These are phyloP conservation scores for Drosophila mulleri DNA, from an alignment of 2,888 invertebrate species.

Conservation along the genomic window DNA sequence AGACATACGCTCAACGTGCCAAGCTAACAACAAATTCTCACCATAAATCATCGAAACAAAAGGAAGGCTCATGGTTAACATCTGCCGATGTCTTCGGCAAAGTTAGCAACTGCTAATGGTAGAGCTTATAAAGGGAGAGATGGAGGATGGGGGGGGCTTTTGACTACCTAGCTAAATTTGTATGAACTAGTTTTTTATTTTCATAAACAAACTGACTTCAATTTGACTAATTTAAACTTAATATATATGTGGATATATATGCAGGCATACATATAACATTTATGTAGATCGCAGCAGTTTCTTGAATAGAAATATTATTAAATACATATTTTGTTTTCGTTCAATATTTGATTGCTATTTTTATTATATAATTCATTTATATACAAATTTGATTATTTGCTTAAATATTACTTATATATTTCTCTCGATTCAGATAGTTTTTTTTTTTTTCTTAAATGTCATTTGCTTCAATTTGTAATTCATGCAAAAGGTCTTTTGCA, in stretches of 20 bases:
- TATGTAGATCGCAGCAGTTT: neutral
- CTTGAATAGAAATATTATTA: neutral
- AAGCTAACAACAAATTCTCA: slow-evolving; percentile 28
- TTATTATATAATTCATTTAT: neutral
- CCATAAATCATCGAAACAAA: slow-evolving; percentile 30
- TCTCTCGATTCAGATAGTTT: neutral
- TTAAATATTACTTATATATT: neutral
- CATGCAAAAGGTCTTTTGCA: slow-evolving; percentile 16
- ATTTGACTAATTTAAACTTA: neutral
- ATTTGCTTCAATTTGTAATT: slow-evolving; percentile 40
- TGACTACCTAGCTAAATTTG: neutral
- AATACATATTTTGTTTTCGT: neutral
- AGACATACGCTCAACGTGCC: slow-evolving; percentile 5
- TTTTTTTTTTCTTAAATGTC: slow-evolving; percentile 56
- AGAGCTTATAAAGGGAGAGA: neutral
- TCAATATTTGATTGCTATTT: no score
- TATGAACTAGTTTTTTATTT: neutral
- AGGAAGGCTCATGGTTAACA: slow-evolving; percentile 11
- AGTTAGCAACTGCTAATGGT: neutral
- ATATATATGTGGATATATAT: neutral
- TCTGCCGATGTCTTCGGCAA: slow-evolving; percentile 1
- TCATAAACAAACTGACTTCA: neutral
- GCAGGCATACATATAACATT: neutral
- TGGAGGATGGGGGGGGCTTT: neutral
- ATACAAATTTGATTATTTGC: neutral